Base-by-base conservation (phyloP, 2,888 invertebrate species). In the Cremastinae sp. region DNA sequence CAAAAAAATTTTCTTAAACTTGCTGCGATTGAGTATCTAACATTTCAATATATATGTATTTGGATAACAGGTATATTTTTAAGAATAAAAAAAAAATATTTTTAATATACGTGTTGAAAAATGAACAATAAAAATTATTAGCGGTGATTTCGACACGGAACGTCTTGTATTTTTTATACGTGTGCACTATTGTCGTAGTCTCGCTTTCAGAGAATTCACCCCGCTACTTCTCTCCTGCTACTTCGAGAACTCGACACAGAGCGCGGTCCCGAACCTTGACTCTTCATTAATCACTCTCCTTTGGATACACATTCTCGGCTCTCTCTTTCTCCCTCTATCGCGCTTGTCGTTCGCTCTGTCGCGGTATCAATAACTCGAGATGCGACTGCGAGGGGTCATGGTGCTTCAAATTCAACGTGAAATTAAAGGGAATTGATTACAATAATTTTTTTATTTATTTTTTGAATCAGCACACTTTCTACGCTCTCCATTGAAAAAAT, bases 201-300 rank as follows among this genome's bases (percentile, higher is more conserved):
- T 62, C 56, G 36, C 41, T 28, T 73, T 36, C 41, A 43, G 18
- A 62, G 53, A 62, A 78, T 66, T 72, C 77, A 45, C 28, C 12
- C 65, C 3, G 14, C 38, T 14, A 53, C 41, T 51, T 62, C 12
- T n/a, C 20, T 8, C 20, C 9, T 36, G 66, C 70, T 59, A 53
- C 71, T 70, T 65, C 49, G 59, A 49, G 61, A 73, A 70, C 70
- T 68, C 84, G 80, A 82, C 83, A 83, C 84, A 47, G 69, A 61
- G 53, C 85, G 85, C 84, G 87, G 86, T 87, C 84, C 84, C 84
- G 86, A 88, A 88, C 87, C 88, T 88, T 88, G 87, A 87, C 88
- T 89, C 87, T 87, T 88, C 89, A 89, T 90, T 90, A 89, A 89
- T 89, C 90, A 89, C 87, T 76, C 47, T 38, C 18, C 64, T 65